These are phyloP conservation scores for Bombylius discolor DNA, from an alignment of 2,888 invertebrate species.

Conservation along the genomic window DNA sequence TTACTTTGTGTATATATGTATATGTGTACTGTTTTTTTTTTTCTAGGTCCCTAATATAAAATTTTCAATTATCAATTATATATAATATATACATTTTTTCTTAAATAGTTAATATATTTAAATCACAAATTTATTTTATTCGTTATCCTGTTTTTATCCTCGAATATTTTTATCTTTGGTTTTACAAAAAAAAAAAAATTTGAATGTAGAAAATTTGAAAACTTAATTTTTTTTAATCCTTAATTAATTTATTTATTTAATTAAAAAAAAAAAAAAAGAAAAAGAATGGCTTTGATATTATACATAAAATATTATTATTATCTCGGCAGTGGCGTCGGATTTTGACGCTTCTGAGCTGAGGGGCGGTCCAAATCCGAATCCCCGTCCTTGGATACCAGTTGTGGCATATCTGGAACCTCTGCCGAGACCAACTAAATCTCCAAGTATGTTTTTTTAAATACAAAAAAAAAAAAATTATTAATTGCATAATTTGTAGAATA, in stretches of 20 bases:
- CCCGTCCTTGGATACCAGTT: conserved; percentile 32
- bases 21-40: too few relatives aligned
- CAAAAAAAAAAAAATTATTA: background rate
- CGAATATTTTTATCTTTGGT: too few relatives aligned
- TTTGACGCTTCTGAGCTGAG: conserved; percentile 26
- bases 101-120: too few relatives aligned
- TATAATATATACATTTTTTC: too few relatives aligned
- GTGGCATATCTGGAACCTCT: conserved; percentile 36
- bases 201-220: background rate
- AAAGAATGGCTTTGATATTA: background rate
- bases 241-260: too few relatives aligned
- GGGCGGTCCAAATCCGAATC: conserved; percentile 21
- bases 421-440: conserved; percentile 35
- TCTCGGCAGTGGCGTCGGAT: conserved; percentile 32
- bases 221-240: too few relatives aligned
- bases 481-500: background rate
- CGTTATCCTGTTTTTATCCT: too few relatives aligned
- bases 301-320: background rate
- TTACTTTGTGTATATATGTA: too few relatives aligned
- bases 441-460: conserved; percentile 31
- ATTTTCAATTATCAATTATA: too few relatives aligned
- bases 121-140: too few relatives aligned
- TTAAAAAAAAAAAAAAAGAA: background rate
- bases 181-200: background rate
- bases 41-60: too few relatives aligned